A percentile compares a stretch with the other conserved stretches of the same genome.
Conservation (phyloP, 2,797 vertebrate genomes). For the Cyclura pinguis region DNA sequence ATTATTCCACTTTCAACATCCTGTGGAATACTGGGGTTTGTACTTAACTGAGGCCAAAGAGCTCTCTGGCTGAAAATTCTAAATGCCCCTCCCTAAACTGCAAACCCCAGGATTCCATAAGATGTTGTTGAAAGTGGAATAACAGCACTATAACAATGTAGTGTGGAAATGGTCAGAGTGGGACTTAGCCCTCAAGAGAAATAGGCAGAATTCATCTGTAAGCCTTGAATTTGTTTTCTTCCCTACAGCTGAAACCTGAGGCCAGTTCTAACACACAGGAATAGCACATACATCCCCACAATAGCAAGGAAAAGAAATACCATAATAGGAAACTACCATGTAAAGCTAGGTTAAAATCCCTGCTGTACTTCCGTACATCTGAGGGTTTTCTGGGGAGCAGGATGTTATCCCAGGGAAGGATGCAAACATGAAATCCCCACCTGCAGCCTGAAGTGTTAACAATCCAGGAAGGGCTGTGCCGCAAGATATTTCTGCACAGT, state of each 20-base stretch:
- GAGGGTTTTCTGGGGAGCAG: too few relatives aligned
- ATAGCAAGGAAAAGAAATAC: not conserved
- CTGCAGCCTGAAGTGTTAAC: not conserved
- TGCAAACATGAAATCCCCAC: not conserved
- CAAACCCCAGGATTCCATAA: too few relatives aligned
- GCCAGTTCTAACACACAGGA: not conserved
- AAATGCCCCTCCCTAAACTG: too few relatives aligned
- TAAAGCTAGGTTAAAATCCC: not conserved
- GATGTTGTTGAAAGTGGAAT: too few relatives aligned
- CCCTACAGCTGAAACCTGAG: not conserved
- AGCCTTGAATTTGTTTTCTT: not conserved
- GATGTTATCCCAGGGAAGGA: not conserved
- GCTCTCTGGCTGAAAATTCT: too few relatives aligned
- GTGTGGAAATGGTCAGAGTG: not conserved
- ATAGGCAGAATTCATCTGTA: not conserved
- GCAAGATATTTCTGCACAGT: not conserved
- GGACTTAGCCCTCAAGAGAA: not conserved
- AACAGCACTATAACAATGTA: too few relatives aligned
- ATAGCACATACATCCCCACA: not conserved
- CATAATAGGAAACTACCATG: not conserved
- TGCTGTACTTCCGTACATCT: not conserved
- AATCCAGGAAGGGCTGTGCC: too few relatives aligned
- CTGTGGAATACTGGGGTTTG: too few relatives aligned
- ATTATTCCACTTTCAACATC: too few relatives aligned
- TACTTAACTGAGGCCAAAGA: too few relatives aligned